These are phyloP conservation scores for Luperina testacea DNA, from an alignment of 2,888 invertebrate species.

Conservation along the genomic window DNA sequence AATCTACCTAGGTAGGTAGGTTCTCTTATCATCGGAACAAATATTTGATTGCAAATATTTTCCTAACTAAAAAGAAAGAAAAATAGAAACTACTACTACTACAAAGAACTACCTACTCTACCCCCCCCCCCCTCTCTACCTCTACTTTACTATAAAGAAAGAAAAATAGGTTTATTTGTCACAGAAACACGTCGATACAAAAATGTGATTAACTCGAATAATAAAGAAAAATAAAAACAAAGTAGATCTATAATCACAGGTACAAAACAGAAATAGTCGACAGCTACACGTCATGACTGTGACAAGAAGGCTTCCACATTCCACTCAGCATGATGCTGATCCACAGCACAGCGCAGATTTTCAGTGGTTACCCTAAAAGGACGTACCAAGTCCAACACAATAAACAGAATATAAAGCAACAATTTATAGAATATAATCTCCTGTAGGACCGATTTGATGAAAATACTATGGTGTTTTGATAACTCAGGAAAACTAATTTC, in stretches of 20 bases:
- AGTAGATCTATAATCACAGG: not conserved
- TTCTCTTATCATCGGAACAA: not conserved
- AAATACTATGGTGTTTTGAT: not conserved
- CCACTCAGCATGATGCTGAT: not conserved
- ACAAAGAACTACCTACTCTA: no score
- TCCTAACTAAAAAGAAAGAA: not conserved
- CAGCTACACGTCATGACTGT: not conserved
- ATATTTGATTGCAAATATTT: not conserved
- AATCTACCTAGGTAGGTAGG: conserved; percentile 4
- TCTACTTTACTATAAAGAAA: not conserved
- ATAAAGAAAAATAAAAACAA: not conserved
- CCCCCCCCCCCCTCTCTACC: no score
- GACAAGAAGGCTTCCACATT: not conserved
- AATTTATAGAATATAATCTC: not conserved
- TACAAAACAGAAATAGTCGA: not conserved
- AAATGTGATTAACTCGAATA: not conserved
- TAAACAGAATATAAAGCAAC: not conserved
- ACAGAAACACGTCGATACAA: not conserved
- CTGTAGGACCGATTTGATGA: not conserved
- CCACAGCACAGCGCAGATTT: no score
- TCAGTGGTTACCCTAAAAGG: not conserved
- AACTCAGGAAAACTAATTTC: not conserved
- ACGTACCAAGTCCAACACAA: not conserved
- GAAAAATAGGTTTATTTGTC: not conserved
- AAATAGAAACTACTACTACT: no score